These are phyloP conservation scores for Archocentrus centrarchus DNA, from an alignment of 2,113 vertebrate genomes.

Conservation along the genomic window DNA sequence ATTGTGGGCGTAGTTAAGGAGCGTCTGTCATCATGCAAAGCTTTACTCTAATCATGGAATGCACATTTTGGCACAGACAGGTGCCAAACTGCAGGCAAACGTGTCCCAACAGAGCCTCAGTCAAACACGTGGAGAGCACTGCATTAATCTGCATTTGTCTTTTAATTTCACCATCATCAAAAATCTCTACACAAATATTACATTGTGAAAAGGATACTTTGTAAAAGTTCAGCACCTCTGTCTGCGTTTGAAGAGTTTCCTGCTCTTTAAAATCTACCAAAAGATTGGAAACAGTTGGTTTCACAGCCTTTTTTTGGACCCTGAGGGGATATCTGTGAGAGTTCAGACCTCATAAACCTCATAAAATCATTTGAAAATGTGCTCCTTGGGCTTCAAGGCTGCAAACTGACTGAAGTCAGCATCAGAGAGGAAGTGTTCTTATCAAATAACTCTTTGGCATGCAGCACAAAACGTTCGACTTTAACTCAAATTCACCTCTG, in stretches of 20 bases:
- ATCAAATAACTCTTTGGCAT: not conserved
- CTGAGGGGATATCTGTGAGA: not conserved
- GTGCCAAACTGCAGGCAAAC: conserved; percentile 45
- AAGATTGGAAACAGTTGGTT: not conserved
- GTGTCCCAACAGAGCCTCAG: conserved; percentile 49
- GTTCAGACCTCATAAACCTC: not conserved
- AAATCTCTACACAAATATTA: rapidly evolving
- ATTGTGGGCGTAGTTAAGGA: not conserved
- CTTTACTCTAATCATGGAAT: conserved; percentile 59
- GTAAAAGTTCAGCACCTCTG: not conserved
- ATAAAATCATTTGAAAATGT: not conserved
- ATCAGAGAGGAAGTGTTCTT: not conserved
- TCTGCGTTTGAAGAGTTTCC: not conserved
- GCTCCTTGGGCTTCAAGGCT: not conserved
- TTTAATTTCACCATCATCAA: not conserved
- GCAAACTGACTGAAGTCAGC: not conserved
- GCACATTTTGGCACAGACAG: conserved; percentile 49
- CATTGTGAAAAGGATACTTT: not conserved
- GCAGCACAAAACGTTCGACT: not conserved
- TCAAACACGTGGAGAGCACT: conserved; percentile 14
- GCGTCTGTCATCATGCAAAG: conserved; percentile 53
- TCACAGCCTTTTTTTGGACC: not conserved
- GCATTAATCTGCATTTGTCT: not conserved
- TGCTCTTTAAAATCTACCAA: rapidly evolving
- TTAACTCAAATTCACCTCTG: not conserved